Percentiles rank a stretch among this genome's conserved stretches.
phyloP scores from a whole-genome alignment of 2,113 vertebrate genomes.

The Delphinus delphis region DNA sequence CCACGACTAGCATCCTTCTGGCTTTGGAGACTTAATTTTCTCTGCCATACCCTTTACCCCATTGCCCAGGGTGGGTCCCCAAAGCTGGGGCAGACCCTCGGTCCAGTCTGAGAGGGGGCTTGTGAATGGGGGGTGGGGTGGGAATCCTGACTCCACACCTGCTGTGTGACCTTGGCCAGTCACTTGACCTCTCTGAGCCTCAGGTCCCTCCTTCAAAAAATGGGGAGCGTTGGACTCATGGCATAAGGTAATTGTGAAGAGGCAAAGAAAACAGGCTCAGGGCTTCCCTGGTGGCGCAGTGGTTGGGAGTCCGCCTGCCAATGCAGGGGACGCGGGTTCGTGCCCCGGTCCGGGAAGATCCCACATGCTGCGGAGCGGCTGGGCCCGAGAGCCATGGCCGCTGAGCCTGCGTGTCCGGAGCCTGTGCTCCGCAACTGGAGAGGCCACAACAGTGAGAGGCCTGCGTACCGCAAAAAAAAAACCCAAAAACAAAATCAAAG shows the following conservation, averaged over 20 bases:
- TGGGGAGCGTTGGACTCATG: neutral
- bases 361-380: no score
- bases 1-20: neutral
- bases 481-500: neutral
- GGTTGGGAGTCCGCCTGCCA: accelerated
- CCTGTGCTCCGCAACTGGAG: no score
- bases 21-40: neutral
- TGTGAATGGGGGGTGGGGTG: no score
- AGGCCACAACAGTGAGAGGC: no score
- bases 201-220: neutral
- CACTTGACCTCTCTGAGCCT: neutral
- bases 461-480: no score
- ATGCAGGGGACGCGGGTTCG: no score
- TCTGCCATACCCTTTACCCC: neutral
- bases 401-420: no score
- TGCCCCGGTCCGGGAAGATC: no score
- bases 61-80: accelerated
- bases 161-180: neutral
- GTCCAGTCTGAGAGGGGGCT: neutral
- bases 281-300: no score
- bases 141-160: neutral
- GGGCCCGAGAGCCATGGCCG: no score
- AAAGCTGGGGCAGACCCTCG: neutral
- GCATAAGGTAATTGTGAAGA: neutral
- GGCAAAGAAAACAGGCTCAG: neutral